Percentiles rank a stretch among this genome's conserved stretches.
Evolutionary conservation across 2,113 vertebrate genomes (phyloP).

Genomic region (Recurvirostra avosetta): DNA sequence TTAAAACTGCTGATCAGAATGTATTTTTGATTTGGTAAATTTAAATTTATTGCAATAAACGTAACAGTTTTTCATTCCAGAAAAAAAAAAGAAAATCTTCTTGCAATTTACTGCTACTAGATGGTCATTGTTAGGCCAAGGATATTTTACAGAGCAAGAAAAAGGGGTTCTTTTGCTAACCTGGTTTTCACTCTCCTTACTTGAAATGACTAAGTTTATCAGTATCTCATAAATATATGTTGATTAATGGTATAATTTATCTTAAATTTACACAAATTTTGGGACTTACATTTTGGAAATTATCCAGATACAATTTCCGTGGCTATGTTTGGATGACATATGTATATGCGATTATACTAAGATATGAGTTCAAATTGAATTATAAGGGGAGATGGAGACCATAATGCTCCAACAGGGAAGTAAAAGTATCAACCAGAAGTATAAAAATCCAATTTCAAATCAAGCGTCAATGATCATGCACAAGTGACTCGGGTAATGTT

Average conservation of each 20-base stretch:
- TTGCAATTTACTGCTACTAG: not conserved
- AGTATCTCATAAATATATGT: not conserved
- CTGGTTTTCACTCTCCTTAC: not conserved
- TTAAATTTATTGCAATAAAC: not conserved
- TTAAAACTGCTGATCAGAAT: not conserved
- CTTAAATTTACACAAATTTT: not conserved
- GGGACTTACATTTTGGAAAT: not conserved
- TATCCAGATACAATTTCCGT: not conserved
- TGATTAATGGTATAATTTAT: not conserved
- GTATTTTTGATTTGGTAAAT: not conserved
- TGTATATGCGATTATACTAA: not conserved
- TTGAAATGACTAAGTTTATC: not conserved
- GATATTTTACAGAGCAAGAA: not conserved
- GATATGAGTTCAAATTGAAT: not conserved
- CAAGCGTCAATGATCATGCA: not conserved
- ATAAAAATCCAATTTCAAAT: not conserved
- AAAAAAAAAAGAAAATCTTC: no score
- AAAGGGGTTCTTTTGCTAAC: not conserved
- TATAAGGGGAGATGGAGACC: not conserved
- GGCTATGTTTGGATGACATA: not conserved
- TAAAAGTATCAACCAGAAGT: not conserved
- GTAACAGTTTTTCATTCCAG: not conserved
- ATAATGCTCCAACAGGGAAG: not conserved
- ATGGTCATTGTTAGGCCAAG: not conserved
- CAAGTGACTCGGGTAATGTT: not conserved